These are phyloP conservation scores for Caenorhabditis inopinata DNA, from an alignment of 1,140 invertebrate species.

Conservation along the genomic window DNA sequence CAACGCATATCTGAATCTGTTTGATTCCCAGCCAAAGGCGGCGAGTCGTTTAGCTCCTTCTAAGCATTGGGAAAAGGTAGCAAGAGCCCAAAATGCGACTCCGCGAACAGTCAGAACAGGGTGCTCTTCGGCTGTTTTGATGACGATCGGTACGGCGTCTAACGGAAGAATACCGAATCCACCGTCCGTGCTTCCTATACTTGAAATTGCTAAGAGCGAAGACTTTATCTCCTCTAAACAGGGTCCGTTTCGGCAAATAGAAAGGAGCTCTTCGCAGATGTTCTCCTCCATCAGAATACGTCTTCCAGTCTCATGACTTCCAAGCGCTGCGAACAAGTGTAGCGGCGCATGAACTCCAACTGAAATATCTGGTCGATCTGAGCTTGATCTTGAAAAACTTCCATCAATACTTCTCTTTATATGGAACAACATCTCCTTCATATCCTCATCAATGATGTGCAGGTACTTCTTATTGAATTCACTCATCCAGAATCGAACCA, in stretches of 20 bases:
- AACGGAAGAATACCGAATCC: constrained; percentile 35
- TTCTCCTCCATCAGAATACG: constrained; percentile 36
- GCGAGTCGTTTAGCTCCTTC: constrained; percentile 41
- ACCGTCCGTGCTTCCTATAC: constrained; percentile 26
- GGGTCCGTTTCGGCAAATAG: neutral
- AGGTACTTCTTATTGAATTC: constrained; percentile 45
- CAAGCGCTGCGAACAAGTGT: constrained; percentile 43
- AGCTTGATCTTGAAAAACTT: constrained; percentile 38
- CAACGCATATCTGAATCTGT: constrained; percentile 32
- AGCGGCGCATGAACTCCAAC: constrained; percentile 34
- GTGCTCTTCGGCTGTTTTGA: constrained; percentile 44
- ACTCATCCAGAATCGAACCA: constrained; percentile 41
- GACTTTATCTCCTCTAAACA: constrained; percentile 22
- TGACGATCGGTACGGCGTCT: constrained; percentile 32
- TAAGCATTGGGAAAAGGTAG: constrained; percentile 31
- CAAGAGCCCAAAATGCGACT: constrained; percentile 48
- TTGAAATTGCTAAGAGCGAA: constrained; percentile 23
- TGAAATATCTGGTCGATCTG: neutral
- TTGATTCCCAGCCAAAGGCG: constrained; percentile 46
- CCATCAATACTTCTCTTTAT: constrained; percentile 41
- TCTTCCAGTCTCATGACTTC: constrained; percentile 36
- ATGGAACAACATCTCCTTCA: constrained; percentile 35
- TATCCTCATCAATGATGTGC: constrained; percentile 45
- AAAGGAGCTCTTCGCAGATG: constrained; percentile 13
- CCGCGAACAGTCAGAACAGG: constrained; percentile 42